phyloP scores from a whole-genome alignment of 2,888 invertebrate genomes.

The Sinopyrophorus schimmeli region DNA sequence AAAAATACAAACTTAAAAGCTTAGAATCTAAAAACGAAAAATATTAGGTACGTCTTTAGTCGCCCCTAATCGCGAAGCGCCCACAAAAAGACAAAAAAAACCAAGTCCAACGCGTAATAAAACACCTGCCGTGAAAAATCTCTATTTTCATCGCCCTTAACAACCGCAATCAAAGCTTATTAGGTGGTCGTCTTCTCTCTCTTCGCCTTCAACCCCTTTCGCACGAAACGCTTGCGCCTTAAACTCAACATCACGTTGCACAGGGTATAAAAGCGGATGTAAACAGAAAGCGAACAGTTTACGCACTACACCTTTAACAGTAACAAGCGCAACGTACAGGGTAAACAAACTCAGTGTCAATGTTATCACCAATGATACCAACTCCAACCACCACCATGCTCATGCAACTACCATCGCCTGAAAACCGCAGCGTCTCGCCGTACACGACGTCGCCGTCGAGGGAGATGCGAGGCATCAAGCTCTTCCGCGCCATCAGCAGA shows the following conservation, averaged over 20 bases:
- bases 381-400: conserved; percentile 40
- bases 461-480: conserved; percentile 63
- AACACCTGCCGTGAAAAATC: conserved; percentile 12
- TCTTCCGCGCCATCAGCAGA: conserved; percentile 68
- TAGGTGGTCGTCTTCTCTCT: conserved; percentile 14
- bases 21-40: too few relatives aligned
- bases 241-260: conserved; percentile 43
- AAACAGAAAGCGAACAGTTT: conserved; percentile 40
- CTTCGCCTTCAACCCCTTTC: conserved; percentile 10
- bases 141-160: conserved; percentile 13
- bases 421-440: conserved; percentile 52
- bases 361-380: conserved; percentile 31
- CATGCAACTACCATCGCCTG: conserved; percentile 40
- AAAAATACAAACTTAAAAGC: too few relatives aligned
- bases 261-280: conserved; percentile 45
- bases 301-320: conserved; percentile 23
- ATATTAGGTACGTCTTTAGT: too few relatives aligned
- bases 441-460: conserved; percentile 60
- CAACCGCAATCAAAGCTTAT: conserved; percentile 25
- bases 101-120: conserved; percentile 8
- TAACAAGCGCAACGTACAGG: conserved; percentile 10
- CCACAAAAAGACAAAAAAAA: too few relatives aligned
- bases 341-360: conserved; percentile 18
- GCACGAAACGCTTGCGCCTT: conserved; percentile 38
- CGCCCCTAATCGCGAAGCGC: too few relatives aligned